Percentiles rank a stretch among this genome's conserved stretches.
These are phyloP conservation scores for Catajapyx aquilonaris DNA, from an alignment of 1,140 invertebrate species.

Conservation along the genomic window DNA sequence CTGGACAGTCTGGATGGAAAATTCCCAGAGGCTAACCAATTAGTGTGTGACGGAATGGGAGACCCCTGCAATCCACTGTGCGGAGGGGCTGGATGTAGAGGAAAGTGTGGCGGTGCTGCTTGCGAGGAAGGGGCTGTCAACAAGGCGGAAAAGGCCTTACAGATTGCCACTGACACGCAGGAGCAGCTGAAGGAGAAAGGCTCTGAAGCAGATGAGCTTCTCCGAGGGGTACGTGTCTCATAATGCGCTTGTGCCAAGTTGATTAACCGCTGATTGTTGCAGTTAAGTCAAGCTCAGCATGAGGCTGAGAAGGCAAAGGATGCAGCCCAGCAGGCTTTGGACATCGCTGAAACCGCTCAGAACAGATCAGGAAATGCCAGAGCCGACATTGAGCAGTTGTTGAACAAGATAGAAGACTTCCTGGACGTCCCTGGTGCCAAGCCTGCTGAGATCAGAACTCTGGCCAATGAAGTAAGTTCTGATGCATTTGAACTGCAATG, in stretches of 20 bases:
- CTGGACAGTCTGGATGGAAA: constrained; percentile 39
- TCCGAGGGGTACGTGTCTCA: constrained; percentile 28
- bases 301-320: constrained; percentile 29
- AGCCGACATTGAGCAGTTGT: constrained; percentile 29
- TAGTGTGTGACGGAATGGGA: constrained; percentile 68
- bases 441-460: constrained; percentile 53
- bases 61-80: constrained; percentile 74
- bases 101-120: constrained; percentile 68
- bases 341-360: constrained; percentile 28
- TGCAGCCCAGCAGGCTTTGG: constrained; percentile 34
- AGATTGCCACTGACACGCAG: constrained; percentile 64
- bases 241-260: constrained; percentile 6
- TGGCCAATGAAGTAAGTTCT: constrained; percentile 47
- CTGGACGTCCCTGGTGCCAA: constrained; percentile 49
- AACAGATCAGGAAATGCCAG: constrained; percentile 31
- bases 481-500: too few relatives aligned
- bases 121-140: constrained; percentile 75
- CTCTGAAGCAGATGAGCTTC: constrained; percentile 42
- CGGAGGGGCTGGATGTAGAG: constrained; percentile 76
- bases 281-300: constrained; percentile 34
- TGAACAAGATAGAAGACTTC: constrained; percentile 50
- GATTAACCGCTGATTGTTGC: constrained; percentile 10
- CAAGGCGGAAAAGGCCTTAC: constrained; percentile 62
- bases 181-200: constrained; percentile 57
- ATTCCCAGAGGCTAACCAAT: constrained; percentile 65